Evolutionary conservation across 2,113 vertebrate species (phyloP), one percentile per base, ranked within the genome.

Genomic region (Dromaius novaehollandiae): DNA sequence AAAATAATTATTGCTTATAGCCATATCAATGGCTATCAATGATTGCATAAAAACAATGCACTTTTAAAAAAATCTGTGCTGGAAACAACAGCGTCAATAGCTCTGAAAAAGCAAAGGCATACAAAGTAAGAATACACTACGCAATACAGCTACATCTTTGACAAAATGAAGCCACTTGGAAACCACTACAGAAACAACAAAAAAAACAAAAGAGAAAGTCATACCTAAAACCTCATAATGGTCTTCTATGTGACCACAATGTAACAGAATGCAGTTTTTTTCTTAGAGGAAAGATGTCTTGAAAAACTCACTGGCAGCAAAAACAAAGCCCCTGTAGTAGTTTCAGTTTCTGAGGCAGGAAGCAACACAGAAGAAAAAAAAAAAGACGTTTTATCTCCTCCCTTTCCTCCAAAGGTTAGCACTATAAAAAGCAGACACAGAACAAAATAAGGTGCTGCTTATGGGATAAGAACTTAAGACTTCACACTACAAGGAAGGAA

Each of bases 381-480:
- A 38, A 38, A 38, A 38, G 8, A 38, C n/a, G 17, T 46, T 86
- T 40, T 8, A 75, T 34, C 20, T 56, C 66, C 13, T 25, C 15
- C 15, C 38, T 17, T 30, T 79, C 40, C 5, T 26, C 55, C 30
- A 32, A 22, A 44, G 1, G 5, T 24, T 28, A 48, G 11, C 2
- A 22, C 20, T n/a, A 65, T 11, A 16, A 46, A 66, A 86, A 22
- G 21, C 48, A 36, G 28, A 44, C 75, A n/a, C 2, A 1, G 20
- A 78, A 65, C 30, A 51, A 34, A 88, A 20, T 1, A 42, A 51
- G 74, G 34, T 3, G 20, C 60, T 28, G 8, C 13, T 63, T 58
- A 40, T 0, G 13, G 15, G 15, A 1, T 7, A n/a, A 36, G 22
- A 78, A 86, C 55, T 17, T 16, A 42, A 5, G 1, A 44, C 4